Evolutionary conservation across 2,797 vertebrate genomes (phyloP).

Genomic region (Odontamblyopus lacepedii): DNA sequence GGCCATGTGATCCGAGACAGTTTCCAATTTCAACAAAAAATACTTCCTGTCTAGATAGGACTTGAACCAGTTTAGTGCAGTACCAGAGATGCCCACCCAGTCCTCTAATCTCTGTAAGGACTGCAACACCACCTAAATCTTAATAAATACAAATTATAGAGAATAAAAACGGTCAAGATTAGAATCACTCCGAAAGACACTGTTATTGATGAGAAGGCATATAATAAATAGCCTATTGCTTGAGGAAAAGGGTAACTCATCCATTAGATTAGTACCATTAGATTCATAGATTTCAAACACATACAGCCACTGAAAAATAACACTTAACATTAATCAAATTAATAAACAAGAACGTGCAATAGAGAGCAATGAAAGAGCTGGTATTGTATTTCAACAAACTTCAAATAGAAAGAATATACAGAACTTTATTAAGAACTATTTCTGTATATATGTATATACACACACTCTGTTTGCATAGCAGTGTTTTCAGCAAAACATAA

Average conservation of each 20-base stretch:
- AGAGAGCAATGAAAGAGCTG: conserved; percentile 57
- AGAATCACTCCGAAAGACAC: conserved; percentile 63
- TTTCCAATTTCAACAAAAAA: too few species aligned
- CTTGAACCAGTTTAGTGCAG: too few species aligned
- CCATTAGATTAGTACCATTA: conserved; percentile 59
- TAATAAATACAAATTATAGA: conserved; percentile 73
- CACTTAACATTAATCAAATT: conserved; percentile 53
- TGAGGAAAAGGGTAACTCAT: background rate
- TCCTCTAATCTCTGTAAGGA: too few species aligned
- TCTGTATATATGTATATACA: conserved; percentile 12
- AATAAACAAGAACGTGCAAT: conserved; percentile 63
- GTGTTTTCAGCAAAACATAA: background rate
- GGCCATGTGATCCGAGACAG: too few species aligned
- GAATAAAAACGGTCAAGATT: conserved; percentile 48
- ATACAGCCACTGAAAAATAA: conserved; percentile 51
- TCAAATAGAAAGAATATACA: background rate
- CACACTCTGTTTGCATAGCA: conserved; percentile 3
- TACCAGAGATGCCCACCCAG: too few species aligned
- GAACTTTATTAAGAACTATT: background rate
- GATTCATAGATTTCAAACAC: conserved; percentile 67
- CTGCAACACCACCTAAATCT: conserved; percentile 55
- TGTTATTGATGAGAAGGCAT: too few species aligned
- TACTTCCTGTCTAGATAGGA: too few species aligned
- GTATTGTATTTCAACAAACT: conserved; percentile 36
- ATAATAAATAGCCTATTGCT: too few species aligned